phyloP scores from a whole-genome alignment of 2,888 invertebrate genomes.

The Campopleginae sp. region DNA sequence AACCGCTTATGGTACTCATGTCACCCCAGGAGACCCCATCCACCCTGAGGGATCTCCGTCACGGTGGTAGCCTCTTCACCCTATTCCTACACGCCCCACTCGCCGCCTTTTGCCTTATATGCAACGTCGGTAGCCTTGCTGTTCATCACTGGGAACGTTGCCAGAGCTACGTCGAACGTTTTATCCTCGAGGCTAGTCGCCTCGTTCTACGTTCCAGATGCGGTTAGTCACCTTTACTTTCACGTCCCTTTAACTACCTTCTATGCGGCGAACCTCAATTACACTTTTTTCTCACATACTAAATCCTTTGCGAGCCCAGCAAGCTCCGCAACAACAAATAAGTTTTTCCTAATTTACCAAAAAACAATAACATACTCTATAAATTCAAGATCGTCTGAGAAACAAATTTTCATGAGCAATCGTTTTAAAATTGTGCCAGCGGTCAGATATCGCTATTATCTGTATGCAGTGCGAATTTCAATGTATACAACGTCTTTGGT shows the following conservation, averaged over 20 bases:
- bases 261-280: too few species aligned
- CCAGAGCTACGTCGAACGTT: conserved; percentile 94
- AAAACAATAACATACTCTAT: too few species aligned
- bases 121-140: conserved; percentile 93
- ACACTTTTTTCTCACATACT: conserved; percentile 32
- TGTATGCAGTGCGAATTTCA: too few species aligned
- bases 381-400: too few species aligned
- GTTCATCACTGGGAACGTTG: conserved; percentile 96
- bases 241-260: neutral
- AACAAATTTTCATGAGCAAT: too few species aligned
- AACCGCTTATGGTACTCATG: conserved; percentile 96
- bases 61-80: conserved; percentile 96
- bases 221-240: conserved; percentile 86
- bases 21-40: conserved; percentile 96
- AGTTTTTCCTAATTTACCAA: too few species aligned
- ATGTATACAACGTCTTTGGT: too few species aligned
- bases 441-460: too few species aligned
- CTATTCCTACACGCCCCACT: conserved; percentile 97
- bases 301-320: too few species aligned
- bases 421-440: too few species aligned
- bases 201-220: conserved; percentile 92
- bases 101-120: conserved; percentile 95
- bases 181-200: conserved; percentile 94
- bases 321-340: too few species aligned
- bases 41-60: conserved; percentile 91